These are phyloP conservation scores for Lepidocolaptes lacrymiger DNA, from an alignment of 2,797 vertebrate species.

Conservation along the genomic window DNA sequence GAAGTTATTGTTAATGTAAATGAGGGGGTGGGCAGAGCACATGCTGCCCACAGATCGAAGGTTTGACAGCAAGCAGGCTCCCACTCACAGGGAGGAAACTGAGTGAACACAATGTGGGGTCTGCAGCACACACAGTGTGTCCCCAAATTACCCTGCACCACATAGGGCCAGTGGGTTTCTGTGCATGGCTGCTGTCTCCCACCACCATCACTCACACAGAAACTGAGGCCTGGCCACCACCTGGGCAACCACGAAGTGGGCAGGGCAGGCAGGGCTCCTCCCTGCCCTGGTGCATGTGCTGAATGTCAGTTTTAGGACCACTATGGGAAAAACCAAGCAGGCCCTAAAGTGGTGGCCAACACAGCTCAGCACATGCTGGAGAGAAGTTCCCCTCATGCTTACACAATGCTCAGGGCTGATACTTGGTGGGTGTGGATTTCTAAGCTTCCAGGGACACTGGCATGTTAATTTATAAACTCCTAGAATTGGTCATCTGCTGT, in stretches of 20 bases:
- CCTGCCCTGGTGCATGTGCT: neutral
- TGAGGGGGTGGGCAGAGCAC: neutral
- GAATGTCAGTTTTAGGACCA: rapidly evolving
- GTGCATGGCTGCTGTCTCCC: neutral
- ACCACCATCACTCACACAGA: neutral
- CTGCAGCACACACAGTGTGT: neutral
- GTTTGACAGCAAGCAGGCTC: neutral
- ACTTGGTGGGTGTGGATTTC: neutral
- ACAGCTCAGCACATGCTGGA: rapidly evolving
- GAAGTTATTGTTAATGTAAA: neutral
- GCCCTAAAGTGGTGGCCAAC: neutral
- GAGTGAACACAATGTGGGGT: neutral
- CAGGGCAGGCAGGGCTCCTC: neutral
- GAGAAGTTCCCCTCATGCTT: neutral
- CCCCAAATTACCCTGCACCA: neutral
- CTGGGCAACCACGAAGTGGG: rapidly evolving
- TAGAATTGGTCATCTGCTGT: neutral
- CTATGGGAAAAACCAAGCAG: rapidly evolving
- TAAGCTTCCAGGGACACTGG: neutral
- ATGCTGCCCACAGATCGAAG: neutral
- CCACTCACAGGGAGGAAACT: neutral
- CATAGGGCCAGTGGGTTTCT: rapidly evolving
- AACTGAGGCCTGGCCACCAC: neutral
- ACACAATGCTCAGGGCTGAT: neutral
- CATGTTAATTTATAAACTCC: neutral